A percentile compares a stretch with the other conserved stretches of the same genome.
Evolutionary conservation across 2,888 invertebrate genomes (phyloP).

Genomic region (Apodemia mormo): DNA sequence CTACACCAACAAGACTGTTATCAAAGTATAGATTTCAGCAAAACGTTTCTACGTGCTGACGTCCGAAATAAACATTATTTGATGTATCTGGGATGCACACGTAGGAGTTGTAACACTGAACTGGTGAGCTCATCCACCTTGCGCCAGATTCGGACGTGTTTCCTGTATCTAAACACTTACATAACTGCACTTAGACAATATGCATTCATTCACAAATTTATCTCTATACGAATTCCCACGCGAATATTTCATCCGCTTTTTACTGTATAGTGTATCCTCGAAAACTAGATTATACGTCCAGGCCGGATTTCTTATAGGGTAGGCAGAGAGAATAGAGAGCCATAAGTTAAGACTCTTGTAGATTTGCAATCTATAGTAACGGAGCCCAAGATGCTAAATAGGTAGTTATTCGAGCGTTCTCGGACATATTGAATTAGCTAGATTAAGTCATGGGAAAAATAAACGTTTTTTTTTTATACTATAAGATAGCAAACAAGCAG

Average conservation of each 20-base stretch:
- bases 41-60: conserved; percentile 22
- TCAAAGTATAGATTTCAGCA: neutral
- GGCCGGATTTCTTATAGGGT: no score
- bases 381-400: no score
- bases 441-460: no score
- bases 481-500: no score
- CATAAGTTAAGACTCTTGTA: no score
- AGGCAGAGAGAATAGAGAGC: no score
- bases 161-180: conserved; percentile 44
- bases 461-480: no score
- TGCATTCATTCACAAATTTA: conserved; percentile 4
- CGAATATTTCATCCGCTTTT: neutral
- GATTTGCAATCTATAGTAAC: no score
- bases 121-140: conserved; percentile 66
- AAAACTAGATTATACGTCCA: neutral
- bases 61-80: conserved; percentile 58
- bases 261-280: neutral
- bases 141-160: conserved; percentile 48
- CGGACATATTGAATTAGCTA: no score
- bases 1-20: neutral
- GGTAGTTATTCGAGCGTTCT: no score
- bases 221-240: neutral
- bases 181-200: conserved; percentile 22
- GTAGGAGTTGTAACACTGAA: conserved; percentile 51
- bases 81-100: conserved; percentile 48